Conservation (phyloP, 2,888 invertebrate species). For the Habroteleia sp. region DNA sequence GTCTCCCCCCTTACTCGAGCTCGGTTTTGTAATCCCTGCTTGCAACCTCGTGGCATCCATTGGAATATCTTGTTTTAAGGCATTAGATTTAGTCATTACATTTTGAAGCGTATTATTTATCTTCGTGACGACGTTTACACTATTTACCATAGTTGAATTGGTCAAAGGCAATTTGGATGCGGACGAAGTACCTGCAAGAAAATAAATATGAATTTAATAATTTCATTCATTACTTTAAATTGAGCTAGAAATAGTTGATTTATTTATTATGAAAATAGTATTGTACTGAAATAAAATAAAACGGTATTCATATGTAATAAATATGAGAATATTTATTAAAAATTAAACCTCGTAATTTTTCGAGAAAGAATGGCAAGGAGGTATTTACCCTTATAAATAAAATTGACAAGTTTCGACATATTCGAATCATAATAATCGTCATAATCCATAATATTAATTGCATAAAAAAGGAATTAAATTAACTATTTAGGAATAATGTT, state of each 20-base stretch:
- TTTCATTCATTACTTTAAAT: too few relatives aligned
- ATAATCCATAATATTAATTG: too few relatives aligned
- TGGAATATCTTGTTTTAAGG: conserved; percentile 76
- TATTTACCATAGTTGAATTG: conserved; percentile 76
- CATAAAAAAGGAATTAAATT: too few relatives aligned
- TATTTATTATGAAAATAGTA: background rate
- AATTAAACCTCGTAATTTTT: too few relatives aligned
- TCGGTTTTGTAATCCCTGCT: conserved; percentile 69
- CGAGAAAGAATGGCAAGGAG: too few relatives aligned
- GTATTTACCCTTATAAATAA: too few relatives aligned
- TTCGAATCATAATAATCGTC: too few relatives aligned
- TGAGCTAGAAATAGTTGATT: background rate
- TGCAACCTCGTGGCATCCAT: conserved; percentile 70
- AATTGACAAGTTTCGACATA: too few relatives aligned
- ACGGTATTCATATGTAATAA: too few relatives aligned
- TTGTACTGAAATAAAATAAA: too few relatives aligned
- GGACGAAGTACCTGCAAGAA: conserved; percentile 68
- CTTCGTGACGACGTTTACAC: conserved; percentile 74
- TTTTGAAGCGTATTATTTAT: conserved; percentile 76
- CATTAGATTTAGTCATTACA: conserved; percentile 76
- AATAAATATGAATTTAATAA: conserved; percentile 1
- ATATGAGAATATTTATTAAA: too few relatives aligned
- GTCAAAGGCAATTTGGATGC: conserved; percentile 76
- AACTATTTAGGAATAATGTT: too few relatives aligned
- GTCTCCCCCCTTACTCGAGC: conserved; percentile 76